These are phyloP conservation scores for Girardinus metallicus DNA, from an alignment of 2,797 vertebrate genomes.

Conservation along the genomic window DNA sequence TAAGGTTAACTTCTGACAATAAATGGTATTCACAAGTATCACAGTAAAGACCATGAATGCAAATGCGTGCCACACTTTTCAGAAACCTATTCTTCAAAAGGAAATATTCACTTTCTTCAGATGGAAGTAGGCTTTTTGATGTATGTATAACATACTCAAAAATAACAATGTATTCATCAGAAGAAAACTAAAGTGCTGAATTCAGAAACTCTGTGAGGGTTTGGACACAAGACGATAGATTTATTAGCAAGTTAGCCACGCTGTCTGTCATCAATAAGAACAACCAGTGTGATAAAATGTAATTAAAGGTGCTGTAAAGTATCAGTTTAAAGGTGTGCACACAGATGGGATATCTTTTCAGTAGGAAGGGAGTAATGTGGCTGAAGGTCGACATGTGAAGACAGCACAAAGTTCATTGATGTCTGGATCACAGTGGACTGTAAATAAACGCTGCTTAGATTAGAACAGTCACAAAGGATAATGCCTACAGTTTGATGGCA, in stretches of 20 bases:
- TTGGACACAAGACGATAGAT: not conserved
- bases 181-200: not conserved
- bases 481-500: not conserved
- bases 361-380: not conserved
- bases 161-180: not conserved
- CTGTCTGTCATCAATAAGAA: not conserved
- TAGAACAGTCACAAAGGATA: conserved; percentile 12
- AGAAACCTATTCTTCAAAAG: not conserved
- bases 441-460: not conserved
- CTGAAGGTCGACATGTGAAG: not conserved
- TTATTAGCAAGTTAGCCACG: not conserved
- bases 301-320: not conserved
- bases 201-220: not conserved
- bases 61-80: not conserved
- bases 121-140: not conserved
- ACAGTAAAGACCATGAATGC: not conserved
- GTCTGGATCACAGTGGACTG: not conserved
- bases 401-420: not conserved
- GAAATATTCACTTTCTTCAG: not conserved
- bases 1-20: not conserved
- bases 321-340: no score
- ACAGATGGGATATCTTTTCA: not conserved
- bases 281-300: not conserved
- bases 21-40: not conserved
- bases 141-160: not conserved